These are phyloP conservation scores for Crioceris asparagi DNA, from an alignment of 2,888 invertebrate species.

Conservation along the genomic window DNA sequence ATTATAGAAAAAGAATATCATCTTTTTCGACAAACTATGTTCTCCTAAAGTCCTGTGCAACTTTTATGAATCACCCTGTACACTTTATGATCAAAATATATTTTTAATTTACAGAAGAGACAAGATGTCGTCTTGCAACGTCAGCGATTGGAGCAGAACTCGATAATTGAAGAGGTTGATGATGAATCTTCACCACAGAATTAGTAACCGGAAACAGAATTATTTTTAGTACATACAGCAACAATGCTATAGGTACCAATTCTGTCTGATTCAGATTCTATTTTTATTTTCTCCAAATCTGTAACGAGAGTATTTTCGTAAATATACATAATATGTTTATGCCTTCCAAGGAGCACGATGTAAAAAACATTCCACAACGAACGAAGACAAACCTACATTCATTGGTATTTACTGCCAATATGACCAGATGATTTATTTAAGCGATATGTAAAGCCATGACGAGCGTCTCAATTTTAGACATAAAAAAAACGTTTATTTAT, in stretches of 20 bases:
- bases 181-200: slow-evolving; percentile 49
- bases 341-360: slow-evolving; percentile 10
- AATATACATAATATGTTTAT: not conserved
- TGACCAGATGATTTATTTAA: too few species aligned
- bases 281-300: not conserved
- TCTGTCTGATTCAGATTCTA: not conserved
- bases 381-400: not conserved
- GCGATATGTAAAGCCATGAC: too few species aligned
- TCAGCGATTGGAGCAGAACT: slow-evolving; percentile 55
- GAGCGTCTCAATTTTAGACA: too few species aligned
- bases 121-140: slow-evolving; percentile 47
- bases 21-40: too few species aligned
- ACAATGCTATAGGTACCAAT: not conserved
- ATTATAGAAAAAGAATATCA: too few species aligned
- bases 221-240: not conserved
- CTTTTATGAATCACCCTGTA: too few species aligned
- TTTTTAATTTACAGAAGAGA: slow-evolving; percentile 46
- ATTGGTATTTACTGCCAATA: not conserved
- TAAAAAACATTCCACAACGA: slow-evolving; percentile 12
- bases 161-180: slow-evolving; percentile 57
- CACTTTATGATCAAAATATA: too few species aligned
- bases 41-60: too few species aligned
- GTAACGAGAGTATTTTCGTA: slow-evolving; percentile 3
- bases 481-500: too few species aligned
- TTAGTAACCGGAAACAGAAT: slow-evolving; percentile 12